A percentile compares a stretch with the other conserved stretches of the same genome.
Evolutionary conservation across 1,140 invertebrate genomes (phyloP).

Genomic region (Halictus rubicundus): DNA sequence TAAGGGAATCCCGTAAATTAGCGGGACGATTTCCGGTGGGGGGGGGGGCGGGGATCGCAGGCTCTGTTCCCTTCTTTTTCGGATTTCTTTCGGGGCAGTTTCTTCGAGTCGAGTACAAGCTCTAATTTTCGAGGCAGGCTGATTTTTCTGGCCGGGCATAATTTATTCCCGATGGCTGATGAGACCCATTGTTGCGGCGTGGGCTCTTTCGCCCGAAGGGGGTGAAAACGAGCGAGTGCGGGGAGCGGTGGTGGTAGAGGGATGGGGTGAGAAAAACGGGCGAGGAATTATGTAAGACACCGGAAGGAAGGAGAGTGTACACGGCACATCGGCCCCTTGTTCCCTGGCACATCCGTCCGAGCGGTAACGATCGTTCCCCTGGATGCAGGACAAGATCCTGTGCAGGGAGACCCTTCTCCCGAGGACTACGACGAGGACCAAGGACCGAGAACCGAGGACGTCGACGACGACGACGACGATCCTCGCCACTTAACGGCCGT

Average conservation of each 20-base stretch:
- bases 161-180: slow-evolving; percentile 78
- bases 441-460: neutral
- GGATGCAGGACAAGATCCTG: slow-evolving; percentile 60
- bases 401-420: slow-evolving; percentile 30
- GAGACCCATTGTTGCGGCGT: slow-evolving; percentile 72
- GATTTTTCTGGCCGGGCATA: slow-evolving; percentile 73
- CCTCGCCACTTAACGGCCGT: slow-evolving; percentile 73
- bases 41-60: too few relatives aligned
- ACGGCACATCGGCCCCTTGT: slow-evolving; percentile 40
- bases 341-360: slow-evolving; percentile 58
- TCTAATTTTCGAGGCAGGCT: slow-evolving; percentile 56
- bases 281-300: slow-evolving; percentile 61
- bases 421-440: neutral
- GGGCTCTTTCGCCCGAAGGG: slow-evolving; percentile 36
- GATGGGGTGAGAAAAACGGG: slow-evolving; percentile 46
- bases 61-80: too few relatives aligned
- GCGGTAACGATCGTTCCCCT: slow-evolving; percentile 65
- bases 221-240: slow-evolving; percentile 58
- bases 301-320: slow-evolving; percentile 62
- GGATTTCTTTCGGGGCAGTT: too few relatives aligned
- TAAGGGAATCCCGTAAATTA: too few relatives aligned
- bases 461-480: slow-evolving; percentile 50
- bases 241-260: slow-evolving; percentile 26
- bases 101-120: slow-evolving; percentile 4
- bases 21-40: too few relatives aligned